phyloP scores from a whole-genome alignment of 2,797 vertebrate genomes.

The Argya squamiceps region DNA sequence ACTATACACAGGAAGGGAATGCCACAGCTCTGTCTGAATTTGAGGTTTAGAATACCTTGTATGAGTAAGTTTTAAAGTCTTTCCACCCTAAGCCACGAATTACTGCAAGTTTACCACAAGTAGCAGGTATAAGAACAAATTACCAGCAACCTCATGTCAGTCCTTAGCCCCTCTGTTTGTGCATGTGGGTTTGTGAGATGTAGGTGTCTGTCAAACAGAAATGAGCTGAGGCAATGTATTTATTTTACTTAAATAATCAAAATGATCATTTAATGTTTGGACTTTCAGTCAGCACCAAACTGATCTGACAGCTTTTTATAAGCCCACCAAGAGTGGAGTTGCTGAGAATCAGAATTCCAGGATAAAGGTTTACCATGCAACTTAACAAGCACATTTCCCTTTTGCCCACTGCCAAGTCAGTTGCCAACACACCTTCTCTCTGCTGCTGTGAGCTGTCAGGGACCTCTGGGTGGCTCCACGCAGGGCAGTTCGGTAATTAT shows the following conservation, averaged over 20 bases:
- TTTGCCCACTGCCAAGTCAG: not conserved
- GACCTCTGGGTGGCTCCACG: slow-evolving; percentile 91
- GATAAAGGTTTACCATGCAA: not conserved
- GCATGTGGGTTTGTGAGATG: not conserved
- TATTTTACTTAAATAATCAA: not conserved
- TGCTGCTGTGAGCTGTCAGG: slow-evolving; percentile 89
- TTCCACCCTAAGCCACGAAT: not conserved
- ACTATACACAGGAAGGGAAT: not conserved
- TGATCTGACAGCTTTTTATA: not conserved
- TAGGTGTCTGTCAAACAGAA: not conserved
- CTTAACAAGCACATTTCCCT: not conserved
- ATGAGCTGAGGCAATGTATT: not conserved
- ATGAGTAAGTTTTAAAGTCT: not conserved
- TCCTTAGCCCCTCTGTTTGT: not conserved
- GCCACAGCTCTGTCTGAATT: not conserved
- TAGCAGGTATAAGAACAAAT: not conserved
- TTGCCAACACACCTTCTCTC: slow-evolving; percentile 86
- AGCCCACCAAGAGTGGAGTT: not conserved
- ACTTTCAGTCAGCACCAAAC: not conserved
- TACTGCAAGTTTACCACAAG: not conserved
- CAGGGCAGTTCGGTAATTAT: slow-evolving; percentile 93
- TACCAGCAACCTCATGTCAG: not conserved
- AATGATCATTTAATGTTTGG: not conserved
- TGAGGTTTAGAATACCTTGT: not conserved
- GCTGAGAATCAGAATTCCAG: not conserved